Base-by-base conservation (phyloP, 2,888 invertebrate genomes). In the Latrodectus hesperus region DNA sequence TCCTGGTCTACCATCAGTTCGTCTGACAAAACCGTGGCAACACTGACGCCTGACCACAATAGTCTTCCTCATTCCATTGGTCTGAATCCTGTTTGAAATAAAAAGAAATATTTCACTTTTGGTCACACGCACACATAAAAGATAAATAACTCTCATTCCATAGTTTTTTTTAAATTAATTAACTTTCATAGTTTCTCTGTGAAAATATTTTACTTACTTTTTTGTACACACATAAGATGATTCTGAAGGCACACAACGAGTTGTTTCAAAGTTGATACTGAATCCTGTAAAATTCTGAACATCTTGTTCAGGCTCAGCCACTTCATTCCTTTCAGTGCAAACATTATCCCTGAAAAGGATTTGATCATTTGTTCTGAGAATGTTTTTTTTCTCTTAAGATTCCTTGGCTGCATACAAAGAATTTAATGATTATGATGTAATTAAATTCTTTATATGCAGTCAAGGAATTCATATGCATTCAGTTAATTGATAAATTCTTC, bases 1-100 rank as follows among this genome's bases (percentile, higher is more conserved):
- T 60, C 93, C 93, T 78, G 92, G 91, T 82, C 92, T 92, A n/a
- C 92, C 92, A 67, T 92, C 85, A 67, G 91, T 91, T 77, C 94
- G 93, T 82, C 94, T 93, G 1, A 90, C 89, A 91, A 93, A 95
- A 65, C 95, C 95, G 91, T 94, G 94, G 91, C 95, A 96, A 91
- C 95, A 96, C 91, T 95, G 94, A 90, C 95, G 94, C 26, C 94
- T 94, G 75, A 95, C 93, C 16, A 93, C 94, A 89, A 94, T 92
- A 3, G 94, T 95, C 92, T 94, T 95, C 90, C 94, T 94, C 64
- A 94, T 93, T 26, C 94, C 94, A 90, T 94, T 93, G 90, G 94
- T 93, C 90, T 93, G 93, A 67, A 93, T 92, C 60, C 86, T 86
- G 14, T 9, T 60, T 12, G 0, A 16, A 12, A 60, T 16, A 16